phyloP scores from a whole-genome alignment of 2,113 vertebrate genomes.

The Clarias macrocephalus region DNA sequence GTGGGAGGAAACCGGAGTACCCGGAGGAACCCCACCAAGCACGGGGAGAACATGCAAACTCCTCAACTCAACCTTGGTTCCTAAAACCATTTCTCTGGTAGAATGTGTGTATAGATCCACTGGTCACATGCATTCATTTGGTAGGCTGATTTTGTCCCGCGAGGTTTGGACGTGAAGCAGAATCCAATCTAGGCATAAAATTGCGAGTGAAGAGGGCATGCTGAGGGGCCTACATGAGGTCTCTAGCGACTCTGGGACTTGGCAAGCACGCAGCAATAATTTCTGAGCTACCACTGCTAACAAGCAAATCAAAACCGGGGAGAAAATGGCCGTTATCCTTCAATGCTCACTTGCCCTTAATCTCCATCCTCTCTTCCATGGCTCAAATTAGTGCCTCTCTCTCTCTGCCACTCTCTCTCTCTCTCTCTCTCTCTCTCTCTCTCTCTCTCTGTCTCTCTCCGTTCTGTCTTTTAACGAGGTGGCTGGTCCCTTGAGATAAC shows the following conservation, averaged over 20 bases:
- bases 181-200: constrained; percentile 9
- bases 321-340: constrained; percentile 19
- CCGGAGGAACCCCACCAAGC: too few relatives aligned
- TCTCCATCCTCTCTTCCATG: constrained; percentile 14
- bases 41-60: too few relatives aligned
- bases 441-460: constrained; percentile 18
- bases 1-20: too few relatives aligned
- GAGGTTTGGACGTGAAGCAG: not conserved
- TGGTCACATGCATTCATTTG: not conserved
- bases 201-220: not conserved
- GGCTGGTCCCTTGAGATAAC: constrained; percentile 75
- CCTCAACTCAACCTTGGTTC: not conserved
- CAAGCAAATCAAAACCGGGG: constrained; percentile 10
- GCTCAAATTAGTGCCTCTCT: constrained; percentile 28
- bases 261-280: not conserved
- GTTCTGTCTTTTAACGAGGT: constrained; percentile 63
- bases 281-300: not conserved
- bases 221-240: not conserved
- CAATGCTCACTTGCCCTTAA: constrained; percentile 4
- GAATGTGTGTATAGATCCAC: not conserved
- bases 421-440: not conserved
- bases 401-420: constrained; percentile 4
- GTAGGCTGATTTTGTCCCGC: not conserved
- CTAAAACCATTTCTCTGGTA: not conserved
- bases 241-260: not conserved